Evolutionary conservation across 1,140 invertebrate genomes (phyloP).

Genomic region (Leptinotarsa lineolata): DNA sequence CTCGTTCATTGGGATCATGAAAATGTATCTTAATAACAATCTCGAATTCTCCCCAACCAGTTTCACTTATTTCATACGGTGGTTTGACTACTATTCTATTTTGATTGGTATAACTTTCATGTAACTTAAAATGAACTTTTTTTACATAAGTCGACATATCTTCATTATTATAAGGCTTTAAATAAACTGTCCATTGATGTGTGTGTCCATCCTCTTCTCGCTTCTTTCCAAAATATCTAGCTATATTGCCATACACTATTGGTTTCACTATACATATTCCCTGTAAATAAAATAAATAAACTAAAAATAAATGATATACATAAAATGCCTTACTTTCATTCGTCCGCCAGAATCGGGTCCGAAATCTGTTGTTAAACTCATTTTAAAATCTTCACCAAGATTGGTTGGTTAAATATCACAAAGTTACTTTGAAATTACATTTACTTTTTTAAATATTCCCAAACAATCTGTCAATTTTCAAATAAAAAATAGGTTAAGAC

Average conservation of each 20-base stretch:
- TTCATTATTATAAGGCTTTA: constrained; percentile 92
- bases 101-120: constrained; percentile 95
- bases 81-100: constrained; percentile 92
- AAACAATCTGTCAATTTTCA: no score
- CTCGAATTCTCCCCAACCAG: constrained; percentile 99
- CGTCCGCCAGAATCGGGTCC: constrained; percentile 81
- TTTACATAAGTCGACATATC: constrained; percentile 96
- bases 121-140: constrained; percentile 96
- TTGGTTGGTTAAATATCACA: no score
- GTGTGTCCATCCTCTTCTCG: constrained; percentile 98
- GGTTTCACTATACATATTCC: constrained; percentile 92
- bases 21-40: constrained; percentile 98
- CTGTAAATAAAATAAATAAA: constrained; percentile 58
- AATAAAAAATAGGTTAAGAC: no score
- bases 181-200: constrained; percentile 98
- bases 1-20: constrained; percentile 93
- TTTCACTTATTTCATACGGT: constrained; percentile 97
- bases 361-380: constrained; percentile 75
- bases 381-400: constrained; percentile 40
- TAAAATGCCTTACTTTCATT: constrained; percentile 65
- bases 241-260: constrained; percentile 96
- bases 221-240: constrained; percentile 95
- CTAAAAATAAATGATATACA: constrained; percentile 18
- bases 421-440: no score
- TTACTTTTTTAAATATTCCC: no score